Evolutionary conservation across 2,888 invertebrate genomes (phyloP), one percentile per base, ranked within the genome.

Genomic region (Drosophila picticornis): DNA sequence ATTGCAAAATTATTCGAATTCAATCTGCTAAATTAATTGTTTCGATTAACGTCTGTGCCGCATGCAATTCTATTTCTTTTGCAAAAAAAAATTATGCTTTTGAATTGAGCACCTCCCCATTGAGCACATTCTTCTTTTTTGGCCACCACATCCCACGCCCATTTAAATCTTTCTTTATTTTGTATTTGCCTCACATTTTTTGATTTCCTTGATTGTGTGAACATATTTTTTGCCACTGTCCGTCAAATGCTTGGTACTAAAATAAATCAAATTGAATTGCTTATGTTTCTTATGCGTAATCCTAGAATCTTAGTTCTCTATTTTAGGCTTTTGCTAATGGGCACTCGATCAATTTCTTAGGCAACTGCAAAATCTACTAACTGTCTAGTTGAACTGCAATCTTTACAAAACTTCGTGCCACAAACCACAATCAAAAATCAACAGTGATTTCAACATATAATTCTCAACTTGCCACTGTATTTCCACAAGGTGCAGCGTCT

Each of bases 11-110:
- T 63, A 32, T 72, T 25, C 16, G 50, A 77, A 66, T 32, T 55
- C 16, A 40, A 56, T 50, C 56, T 77, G 38, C 31, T 46, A 46
- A 43, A 57, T 73, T 63, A 34, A 34, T 34, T 57, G 31, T 63
- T 78, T 61, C 10, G 59, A 62, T 75, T 67, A 70, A 77, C 56
- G 72, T 70, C 62, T 77, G 78, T 77, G 70, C 74, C 74, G 78
- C 78, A 78, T 78, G 78, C 31, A 29, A 27, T 57, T 56, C 56
- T 9, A 22, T 19, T 19, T 50, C 13, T 29, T 56, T 72, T 60
- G 31, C 40, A 11, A 27, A 27, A 46, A 34, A 46, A 11, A 11
- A 19, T 60, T 67, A 61, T 72, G 40, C 55, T 68, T 63, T 68
- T 46, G 7, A 67, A 67, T 72, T 56, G 27, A 63, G 78, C 78